phyloP scores from a whole-genome alignment of 2,113 vertebrate species.

The Thunnus thynnus region DNA sequence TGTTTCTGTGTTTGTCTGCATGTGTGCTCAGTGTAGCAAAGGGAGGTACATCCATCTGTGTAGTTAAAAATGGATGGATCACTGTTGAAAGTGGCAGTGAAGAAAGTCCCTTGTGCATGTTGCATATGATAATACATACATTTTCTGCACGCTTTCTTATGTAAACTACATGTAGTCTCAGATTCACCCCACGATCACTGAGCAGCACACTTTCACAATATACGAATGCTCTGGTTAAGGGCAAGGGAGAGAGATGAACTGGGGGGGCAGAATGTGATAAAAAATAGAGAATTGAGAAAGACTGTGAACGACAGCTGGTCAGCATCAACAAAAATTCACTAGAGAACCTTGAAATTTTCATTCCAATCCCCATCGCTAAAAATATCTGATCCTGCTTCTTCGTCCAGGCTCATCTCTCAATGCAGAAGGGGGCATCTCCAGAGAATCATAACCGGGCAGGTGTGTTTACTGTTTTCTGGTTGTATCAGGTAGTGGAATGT shows the following conservation, averaged over 20 bases:
- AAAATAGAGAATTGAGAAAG: conserved; percentile 2
- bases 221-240: conserved; percentile 6
- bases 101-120: conserved; percentile 12
- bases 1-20: conserved; percentile 7
- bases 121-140: conserved; percentile 14
- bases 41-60: conserved; percentile 18
- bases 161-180: conserved; percentile 14
- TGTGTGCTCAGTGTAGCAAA: conserved; percentile 19
- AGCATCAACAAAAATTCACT: conserved; percentile 9
- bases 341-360: conserved; percentile 27
- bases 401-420: conserved; percentile 11
- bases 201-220: conserved; percentile 6
- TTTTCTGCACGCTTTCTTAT: background rate
- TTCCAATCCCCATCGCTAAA: conserved; percentile 33
- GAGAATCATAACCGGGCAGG: conserved; percentile 23
- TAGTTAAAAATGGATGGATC: conserved; percentile 52
- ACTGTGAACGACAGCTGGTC: conserved; percentile 20
- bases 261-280: background rate
- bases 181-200: conserved; percentile 13
- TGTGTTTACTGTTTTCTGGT: conserved; percentile 52
- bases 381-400: conserved; percentile 36
- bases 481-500: conserved; percentile 36
- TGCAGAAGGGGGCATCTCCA: background rate
- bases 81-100: conserved; percentile 3
- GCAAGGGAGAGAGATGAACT: conserved; percentile 9